Conservation (phyloP, 1,140 invertebrate genomes). For the Pseudomyrmex cubaensis region DNA sequence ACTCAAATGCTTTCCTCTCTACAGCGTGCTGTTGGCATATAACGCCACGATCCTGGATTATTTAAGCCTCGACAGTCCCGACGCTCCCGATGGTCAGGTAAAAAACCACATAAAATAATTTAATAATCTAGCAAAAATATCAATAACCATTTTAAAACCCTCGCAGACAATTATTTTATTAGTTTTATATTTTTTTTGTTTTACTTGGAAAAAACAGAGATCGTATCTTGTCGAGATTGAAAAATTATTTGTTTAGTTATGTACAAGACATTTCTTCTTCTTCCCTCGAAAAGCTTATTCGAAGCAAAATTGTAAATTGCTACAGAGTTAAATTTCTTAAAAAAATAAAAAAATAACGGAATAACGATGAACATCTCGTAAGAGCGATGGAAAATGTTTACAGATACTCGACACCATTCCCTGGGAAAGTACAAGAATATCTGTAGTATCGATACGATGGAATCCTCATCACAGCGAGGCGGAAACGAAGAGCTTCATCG, state of each 20-base stretch:
- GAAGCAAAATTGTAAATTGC: too few relatives aligned
- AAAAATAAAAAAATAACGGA: neutral
- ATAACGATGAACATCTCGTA: neutral
- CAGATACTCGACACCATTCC: conserved; percentile 84
- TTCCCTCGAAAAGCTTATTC: too few relatives aligned
- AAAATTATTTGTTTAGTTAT: neutral
- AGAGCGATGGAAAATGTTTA: conserved; percentile 55
- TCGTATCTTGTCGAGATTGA: neutral
- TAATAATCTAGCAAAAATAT: neutral
- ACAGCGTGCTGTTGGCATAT: conserved; percentile 91
- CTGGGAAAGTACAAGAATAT: conserved; percentile 83
- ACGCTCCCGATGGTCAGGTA: conserved; percentile 79
- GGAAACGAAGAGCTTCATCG: conserved; percentile 80
- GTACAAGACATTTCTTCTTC: too few relatives aligned
- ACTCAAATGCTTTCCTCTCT: conserved; percentile 94
- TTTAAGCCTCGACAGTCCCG: conserved; percentile 88
- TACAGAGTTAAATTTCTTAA: neutral
- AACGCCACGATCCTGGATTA: conserved; percentile 90
- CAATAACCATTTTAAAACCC: too few relatives aligned
- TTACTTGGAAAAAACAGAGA: neutral
- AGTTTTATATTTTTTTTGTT: neutral
- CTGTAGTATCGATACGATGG: conserved; percentile 82
- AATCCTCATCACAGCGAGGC: conserved; percentile 78
- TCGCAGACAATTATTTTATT: too few relatives aligned
- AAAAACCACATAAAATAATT: neutral